Conservation (phyloP, 2,113 vertebrate genomes). For the Labrus mixtus region DNA sequence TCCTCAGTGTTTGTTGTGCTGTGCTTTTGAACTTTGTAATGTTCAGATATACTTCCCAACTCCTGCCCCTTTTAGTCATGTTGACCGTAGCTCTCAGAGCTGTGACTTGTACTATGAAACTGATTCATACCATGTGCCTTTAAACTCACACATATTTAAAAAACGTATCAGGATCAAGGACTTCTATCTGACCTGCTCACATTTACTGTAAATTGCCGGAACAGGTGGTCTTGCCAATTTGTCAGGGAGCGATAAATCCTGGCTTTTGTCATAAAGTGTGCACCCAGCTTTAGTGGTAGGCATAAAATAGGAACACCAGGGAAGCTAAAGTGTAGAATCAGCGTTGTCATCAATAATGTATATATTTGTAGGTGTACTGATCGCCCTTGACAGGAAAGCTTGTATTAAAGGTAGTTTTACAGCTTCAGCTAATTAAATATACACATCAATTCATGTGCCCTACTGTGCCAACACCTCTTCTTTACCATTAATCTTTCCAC, state of each 20-base stretch:
- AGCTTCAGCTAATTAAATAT: neutral
- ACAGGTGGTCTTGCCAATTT: neutral
- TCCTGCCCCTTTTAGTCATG: too few species aligned
- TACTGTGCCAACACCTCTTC: neutral
- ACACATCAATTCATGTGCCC: neutral
- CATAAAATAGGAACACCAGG: neutral
- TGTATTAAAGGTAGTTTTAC: neutral
- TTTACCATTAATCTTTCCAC: slow-evolving; percentile 15
- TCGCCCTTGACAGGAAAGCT: neutral
- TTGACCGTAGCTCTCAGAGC: neutral
- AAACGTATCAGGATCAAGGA: neutral
- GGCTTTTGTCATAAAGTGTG: neutral
- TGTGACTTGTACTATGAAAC: neutral
- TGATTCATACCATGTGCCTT: neutral
- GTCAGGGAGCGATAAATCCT: slow-evolving; percentile 1
- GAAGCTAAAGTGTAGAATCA: neutral
- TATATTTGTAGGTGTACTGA: neutral
- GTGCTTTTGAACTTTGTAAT: too few species aligned
- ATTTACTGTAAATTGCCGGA: neutral
- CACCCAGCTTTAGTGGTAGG: neutral
- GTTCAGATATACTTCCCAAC: too few species aligned
- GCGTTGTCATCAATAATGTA: slow-evolving; percentile 3
- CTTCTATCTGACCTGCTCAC: slow-evolving; percentile 1
- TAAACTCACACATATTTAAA: slow-evolving; percentile 1
- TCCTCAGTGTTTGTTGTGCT: too few species aligned